Evolutionary conservation across 2,113 vertebrate genomes (phyloP).

Genomic region (Chelonoidis abingdonii): DNA sequence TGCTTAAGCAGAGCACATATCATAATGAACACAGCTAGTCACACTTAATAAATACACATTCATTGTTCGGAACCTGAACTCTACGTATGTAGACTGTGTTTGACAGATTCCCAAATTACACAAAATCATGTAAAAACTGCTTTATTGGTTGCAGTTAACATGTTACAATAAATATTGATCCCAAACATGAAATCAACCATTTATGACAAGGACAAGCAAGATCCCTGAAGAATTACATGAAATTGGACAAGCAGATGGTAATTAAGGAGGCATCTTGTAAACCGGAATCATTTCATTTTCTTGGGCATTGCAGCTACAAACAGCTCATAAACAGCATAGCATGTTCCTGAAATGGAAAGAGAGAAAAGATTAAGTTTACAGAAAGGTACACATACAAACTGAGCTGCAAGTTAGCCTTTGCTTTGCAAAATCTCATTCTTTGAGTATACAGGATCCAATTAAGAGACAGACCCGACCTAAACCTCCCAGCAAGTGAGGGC

Average conservation of each 20-base stretch:
- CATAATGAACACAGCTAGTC: neutral
- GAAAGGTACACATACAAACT: neutral
- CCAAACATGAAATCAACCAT: constrained; percentile 78
- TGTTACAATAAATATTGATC: constrained; percentile 86
- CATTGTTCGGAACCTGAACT: neutral
- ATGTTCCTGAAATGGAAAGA: constrained; percentile 80
- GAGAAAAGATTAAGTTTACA: constrained; percentile 31
- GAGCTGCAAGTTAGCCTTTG: neutral
- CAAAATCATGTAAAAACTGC: constrained; percentile 71
- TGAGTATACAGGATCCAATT: neutral
- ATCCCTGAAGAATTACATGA: constrained; percentile 60
- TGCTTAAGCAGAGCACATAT: neutral
- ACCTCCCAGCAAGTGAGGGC: neutral
- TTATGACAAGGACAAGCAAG: constrained; percentile 64
- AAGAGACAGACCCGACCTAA: neutral
- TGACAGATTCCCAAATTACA: neutral
- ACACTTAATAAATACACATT: neutral
- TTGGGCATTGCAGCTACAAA: constrained; percentile 81
- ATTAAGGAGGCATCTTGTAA: constrained; percentile 12
- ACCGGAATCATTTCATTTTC: constrained; percentile 80
- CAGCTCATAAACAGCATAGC: constrained; percentile 83
- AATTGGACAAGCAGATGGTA: constrained; percentile 48
- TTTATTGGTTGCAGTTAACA: constrained; percentile 86
- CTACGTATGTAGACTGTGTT: neutral
- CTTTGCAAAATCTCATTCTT: neutral